Evolutionary conservation across 2,888 invertebrate species (phyloP).

Genomic region (Acanthopleura granulata): DNA sequence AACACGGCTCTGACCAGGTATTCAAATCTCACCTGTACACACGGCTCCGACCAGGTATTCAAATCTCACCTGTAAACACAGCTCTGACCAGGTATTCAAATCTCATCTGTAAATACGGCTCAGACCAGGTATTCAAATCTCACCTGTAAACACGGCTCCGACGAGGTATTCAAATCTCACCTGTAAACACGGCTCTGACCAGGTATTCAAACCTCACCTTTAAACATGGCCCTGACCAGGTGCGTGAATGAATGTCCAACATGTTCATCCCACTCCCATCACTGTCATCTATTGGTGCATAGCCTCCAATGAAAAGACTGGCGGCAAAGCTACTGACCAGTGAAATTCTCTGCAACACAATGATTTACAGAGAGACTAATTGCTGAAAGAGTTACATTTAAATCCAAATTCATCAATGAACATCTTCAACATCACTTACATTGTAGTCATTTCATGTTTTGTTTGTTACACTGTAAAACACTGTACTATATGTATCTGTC

Average conservation of each 20-base stretch:
- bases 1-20: neutral
- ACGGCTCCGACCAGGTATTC: slow-evolving; percentile 81
- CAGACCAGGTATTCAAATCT: neutral
- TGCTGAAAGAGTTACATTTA: no score
- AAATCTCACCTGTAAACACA: slow-evolving; percentile 66
- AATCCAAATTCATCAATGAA: no score
- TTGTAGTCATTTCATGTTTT: no score
- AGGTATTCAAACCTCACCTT: slow-evolving; percentile 76
- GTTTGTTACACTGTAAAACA: no score
- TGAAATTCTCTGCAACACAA: slow-evolving; percentile 83
- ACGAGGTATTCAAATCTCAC: slow-evolving; percentile 66
- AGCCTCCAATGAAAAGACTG: slow-evolving; percentile 86
- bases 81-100: neutral
- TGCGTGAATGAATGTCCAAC: slow-evolving; percentile 82
- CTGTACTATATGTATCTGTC: no score
- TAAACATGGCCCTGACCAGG: slow-evolving; percentile 83
- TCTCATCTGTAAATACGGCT: neutral
- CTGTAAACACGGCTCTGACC: slow-evolving; percentile 83
- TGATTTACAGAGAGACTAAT: no score
- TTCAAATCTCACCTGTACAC: slow-evolving; percentile 76
- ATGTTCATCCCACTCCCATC: slow-evolving; percentile 98
- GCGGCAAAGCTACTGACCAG: slow-evolving; percentile 93
- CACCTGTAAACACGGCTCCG: neutral
- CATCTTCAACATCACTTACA: no score
- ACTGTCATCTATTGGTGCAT: slow-evolving; percentile 90